These are phyloP conservation scores for Eristalinus aeneus DNA, from an alignment of 2,888 invertebrate species.

Conservation along the genomic window DNA sequence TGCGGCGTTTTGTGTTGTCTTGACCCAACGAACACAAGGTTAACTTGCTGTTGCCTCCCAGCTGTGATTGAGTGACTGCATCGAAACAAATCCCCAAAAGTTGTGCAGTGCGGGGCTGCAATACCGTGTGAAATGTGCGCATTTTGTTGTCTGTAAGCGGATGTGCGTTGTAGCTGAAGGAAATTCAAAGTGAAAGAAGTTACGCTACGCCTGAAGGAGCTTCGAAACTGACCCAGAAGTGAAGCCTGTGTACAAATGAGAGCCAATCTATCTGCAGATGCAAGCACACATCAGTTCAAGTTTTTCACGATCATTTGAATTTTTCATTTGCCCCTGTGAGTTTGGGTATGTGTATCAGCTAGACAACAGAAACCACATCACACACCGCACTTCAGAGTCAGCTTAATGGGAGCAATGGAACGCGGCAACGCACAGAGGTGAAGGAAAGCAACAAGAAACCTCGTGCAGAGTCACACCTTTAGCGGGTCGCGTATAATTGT, in stretches of 20 bases:
- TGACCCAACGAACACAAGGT: neutral
- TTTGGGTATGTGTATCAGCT: neutral
- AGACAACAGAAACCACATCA: neutral
- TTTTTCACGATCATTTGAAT: neutral
- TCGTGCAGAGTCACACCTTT: slow-evolving; percentile 44
- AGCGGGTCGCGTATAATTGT: slow-evolving; percentile 28
- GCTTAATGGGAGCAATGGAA: neutral
- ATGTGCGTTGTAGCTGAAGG: neutral
- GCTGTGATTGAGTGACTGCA: neutral
- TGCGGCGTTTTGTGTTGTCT: neutral
- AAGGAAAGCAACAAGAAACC: slow-evolving; percentile 19
- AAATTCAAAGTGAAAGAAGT: neutral
- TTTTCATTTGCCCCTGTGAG: neutral
- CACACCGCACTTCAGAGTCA: neutral
- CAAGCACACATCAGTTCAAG: neutral
- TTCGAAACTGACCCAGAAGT: neutral
- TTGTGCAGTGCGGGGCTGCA: neutral
- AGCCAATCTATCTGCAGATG: neutral
- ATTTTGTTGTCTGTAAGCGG: neutral
- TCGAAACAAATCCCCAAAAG: neutral
- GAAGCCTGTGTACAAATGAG: neutral
- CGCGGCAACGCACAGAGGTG: neutral
- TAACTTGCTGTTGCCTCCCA: neutral
- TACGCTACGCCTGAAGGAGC: neutral
- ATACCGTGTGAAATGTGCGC: neutral